Evolutionary conservation across 2,113 vertebrate species (phyloP), one percentile per base, ranked within the genome.

Genomic region (Sitta europaea): DNA sequence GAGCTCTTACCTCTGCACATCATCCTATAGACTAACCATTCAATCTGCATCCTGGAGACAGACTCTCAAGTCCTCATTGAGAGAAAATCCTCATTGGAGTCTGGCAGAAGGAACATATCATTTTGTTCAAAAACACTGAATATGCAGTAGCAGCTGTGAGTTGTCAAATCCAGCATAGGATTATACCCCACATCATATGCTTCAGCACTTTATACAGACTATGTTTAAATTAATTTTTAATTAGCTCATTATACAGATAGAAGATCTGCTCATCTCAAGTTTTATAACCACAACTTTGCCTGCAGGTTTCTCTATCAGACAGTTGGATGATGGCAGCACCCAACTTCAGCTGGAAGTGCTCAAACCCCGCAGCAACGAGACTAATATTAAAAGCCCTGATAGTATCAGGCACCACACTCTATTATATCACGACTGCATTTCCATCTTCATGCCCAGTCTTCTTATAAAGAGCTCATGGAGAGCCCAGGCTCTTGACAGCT

Each of bases 211-310:
- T 91, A 88, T 86, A 93, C 66, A 95, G 93, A 88, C 94, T 94
- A 73, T 50, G 74, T 86, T 95, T 94, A 96, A 93, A 96, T 94
- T 96, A 95, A 90, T 96, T 96, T 97, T 97, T 97, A 97, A 96
- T 96, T 94, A 97, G 43, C 73, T 97, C 47, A 91, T 97, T 96
- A 85, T 88, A 96, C 77, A 91, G 96, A 91, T 97, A 92, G 83
- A 72, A 92, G 94, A 96, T 96, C 94, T 94, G 86, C 92, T 94
- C 81, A 55, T 96, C 88, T 94, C 51, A 63, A 57, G 58, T 93
- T 96, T 93, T 90, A 75, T 90, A 86, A 89, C 91, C 94, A 92
- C 94, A 93, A 31, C 86, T 96, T 95, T 91, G 93, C 94, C 90
- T 92, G 84, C 76, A 95, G 92, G 85, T 95, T 43, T 92, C 80